Conservation (phyloP, 92 coral and sea anemone genomes). For the Virgularia gustaviana region DNA sequence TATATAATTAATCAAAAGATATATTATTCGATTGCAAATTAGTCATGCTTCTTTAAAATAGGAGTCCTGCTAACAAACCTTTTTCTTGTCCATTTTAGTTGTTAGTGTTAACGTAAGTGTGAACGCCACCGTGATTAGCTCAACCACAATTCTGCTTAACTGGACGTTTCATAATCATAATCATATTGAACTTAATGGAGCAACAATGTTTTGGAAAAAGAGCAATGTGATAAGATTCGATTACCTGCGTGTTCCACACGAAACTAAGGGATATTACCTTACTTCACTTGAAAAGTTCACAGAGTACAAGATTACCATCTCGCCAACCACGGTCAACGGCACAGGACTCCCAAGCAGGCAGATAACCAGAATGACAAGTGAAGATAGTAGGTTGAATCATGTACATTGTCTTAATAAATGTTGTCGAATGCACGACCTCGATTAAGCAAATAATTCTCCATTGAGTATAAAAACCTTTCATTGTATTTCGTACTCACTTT, state of each 20-base stretch:
- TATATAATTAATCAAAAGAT: too few species aligned
- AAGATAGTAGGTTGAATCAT: slow-evolving; percentile 9
- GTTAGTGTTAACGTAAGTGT: neutral
- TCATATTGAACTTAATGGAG: neutral
- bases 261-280: neutral
- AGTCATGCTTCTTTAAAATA: too few species aligned
- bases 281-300: slow-evolving; percentile 7
- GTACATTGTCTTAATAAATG: neutral
- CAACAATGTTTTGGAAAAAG: slow-evolving; percentile 9
- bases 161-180: neutral
- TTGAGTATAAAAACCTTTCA: neutral
- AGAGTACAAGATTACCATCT: slow-evolving; percentile 2
- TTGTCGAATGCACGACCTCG: too few species aligned
- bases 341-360: slow-evolving; percentile 17
- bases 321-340: slow-evolving; percentile 19
- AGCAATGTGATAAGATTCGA: neutral
- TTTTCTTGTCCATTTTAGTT: neutral
- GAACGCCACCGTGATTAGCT: slow-evolving; percentile 3
- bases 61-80: too few species aligned
- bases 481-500: too few species aligned
- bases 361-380: neutral
- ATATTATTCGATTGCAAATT: too few species aligned
- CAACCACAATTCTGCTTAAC: slow-evolving; percentile 7
- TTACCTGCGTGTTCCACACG: neutral
- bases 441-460: neutral